Evolutionary conservation across 2,797 vertebrate genomes (phyloP).

Genomic region (Vespertilio murinus): DNA sequence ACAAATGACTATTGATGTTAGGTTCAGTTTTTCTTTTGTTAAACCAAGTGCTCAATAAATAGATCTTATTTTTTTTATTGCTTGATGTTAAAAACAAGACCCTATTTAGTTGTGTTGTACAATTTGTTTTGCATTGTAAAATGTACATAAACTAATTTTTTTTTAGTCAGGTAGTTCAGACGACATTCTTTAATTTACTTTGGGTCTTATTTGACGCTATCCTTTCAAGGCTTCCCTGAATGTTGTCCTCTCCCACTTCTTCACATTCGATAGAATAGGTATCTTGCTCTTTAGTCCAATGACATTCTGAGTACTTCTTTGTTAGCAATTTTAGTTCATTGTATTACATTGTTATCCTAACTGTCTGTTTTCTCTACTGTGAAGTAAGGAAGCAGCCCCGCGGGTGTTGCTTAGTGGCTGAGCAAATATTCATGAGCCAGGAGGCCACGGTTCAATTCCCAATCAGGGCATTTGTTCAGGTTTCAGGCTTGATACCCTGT

Average conservation of each 20-base stretch:
- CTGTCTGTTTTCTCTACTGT: background rate
- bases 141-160: background rate
- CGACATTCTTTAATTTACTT: background rate
- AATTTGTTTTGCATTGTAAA: too few relatives aligned
- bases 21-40: background rate
- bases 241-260: background rate
- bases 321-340: background rate
- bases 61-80: background rate
- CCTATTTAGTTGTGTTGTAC: background rate
- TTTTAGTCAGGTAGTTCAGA: background rate
- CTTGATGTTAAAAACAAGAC: background rate
- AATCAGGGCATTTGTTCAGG: too few relatives aligned
- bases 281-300: background rate
- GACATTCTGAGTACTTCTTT: background rate
- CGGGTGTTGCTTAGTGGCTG: too few relatives aligned
- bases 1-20: background rate
- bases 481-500: too few relatives aligned
- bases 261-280: background rate
- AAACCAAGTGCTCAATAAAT: background rate
- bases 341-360: background rate
- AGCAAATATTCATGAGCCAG: too few relatives aligned
- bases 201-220: background rate
- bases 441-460: too few relatives aligned
- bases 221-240: background rate
- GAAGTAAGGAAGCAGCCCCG: background rate